These are phyloP conservation scores for Drosophila azteca DNA, from an alignment of 1,140 invertebrate genomes.

Conservation along the genomic window DNA sequence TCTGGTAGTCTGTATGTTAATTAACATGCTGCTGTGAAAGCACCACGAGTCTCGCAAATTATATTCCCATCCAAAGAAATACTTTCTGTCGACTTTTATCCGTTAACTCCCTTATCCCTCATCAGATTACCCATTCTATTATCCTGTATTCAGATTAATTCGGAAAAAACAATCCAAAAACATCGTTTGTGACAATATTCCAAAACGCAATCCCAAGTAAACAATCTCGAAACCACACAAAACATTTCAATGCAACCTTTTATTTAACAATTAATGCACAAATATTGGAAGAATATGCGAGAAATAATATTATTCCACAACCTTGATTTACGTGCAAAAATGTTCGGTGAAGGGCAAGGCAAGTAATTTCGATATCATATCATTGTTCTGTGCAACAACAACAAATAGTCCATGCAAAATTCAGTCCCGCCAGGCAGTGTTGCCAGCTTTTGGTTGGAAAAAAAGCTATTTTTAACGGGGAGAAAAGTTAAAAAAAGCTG, in stretches of 20 bases:
- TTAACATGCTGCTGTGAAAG: too few species aligned
- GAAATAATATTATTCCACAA: constrained; percentile 38
- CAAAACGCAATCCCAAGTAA: constrained; percentile 8
- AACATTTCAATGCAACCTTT: constrained; percentile 15
- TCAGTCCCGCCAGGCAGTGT: constrained; percentile 42
- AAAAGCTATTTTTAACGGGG: too few species aligned
- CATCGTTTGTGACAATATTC: constrained; percentile 11
- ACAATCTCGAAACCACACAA: constrained; percentile 7
- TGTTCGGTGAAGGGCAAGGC: constrained; percentile 25
- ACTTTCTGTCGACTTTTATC: too few species aligned
- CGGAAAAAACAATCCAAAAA: too few species aligned
- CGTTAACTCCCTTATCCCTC: too few species aligned
- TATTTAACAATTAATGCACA: constrained; percentile 15
- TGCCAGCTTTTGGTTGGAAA: too few species aligned
- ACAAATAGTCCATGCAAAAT: constrained; percentile 15
- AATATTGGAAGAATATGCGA: constrained; percentile 32
- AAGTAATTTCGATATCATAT: constrained; percentile 30
- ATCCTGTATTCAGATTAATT: too few species aligned
- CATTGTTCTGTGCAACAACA: constrained; percentile 11
- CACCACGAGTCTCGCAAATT: too few species aligned
- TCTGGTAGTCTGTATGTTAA: not conserved
- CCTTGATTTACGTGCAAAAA: constrained; percentile 67
- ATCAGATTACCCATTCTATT: too few species aligned
- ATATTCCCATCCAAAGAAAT: too few species aligned
- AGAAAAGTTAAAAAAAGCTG: too few species aligned